Conservation (phyloP, 2,888 invertebrate genomes). For the Agrochola lychnidis region DNA sequence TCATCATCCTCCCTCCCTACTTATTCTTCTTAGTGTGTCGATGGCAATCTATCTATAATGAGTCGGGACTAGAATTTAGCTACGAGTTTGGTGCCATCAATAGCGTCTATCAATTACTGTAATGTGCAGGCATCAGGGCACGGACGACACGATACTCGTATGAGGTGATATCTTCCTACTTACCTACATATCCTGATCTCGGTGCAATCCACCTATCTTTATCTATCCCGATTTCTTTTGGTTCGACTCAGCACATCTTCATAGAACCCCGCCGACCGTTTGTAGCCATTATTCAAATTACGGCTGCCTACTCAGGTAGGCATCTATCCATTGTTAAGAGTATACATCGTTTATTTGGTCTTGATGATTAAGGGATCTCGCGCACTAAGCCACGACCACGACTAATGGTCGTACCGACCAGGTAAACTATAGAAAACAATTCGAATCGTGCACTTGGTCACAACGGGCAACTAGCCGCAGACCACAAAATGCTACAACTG, state of each 20-base stretch:
- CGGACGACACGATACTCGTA: neutral
- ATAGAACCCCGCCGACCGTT: neutral
- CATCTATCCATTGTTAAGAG: no score
- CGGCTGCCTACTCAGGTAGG: neutral
- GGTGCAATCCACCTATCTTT: neutral
- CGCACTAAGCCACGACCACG: no score
- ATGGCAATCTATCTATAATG: neutral
- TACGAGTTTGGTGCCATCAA: no score
- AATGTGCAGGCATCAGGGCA: neutral
- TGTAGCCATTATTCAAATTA: neutral
- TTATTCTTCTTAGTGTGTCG: neutral
- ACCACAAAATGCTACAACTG: no score
- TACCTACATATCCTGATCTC: no score
- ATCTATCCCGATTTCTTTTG: neutral
- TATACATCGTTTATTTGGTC: no score
- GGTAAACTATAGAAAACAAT: no score
- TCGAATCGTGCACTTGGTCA: no score
- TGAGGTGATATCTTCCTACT: neutral
- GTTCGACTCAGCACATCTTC: neutral
- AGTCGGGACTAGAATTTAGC: neutral
- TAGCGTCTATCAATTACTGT: neutral
- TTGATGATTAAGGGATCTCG: no score
- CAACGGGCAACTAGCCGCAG: no score
- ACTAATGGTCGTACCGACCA: no score
- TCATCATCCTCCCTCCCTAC: neutral